Evolutionary conservation across 2,797 vertebrate genomes (phyloP).

Genomic region (Coregonus suidteri): DNA sequence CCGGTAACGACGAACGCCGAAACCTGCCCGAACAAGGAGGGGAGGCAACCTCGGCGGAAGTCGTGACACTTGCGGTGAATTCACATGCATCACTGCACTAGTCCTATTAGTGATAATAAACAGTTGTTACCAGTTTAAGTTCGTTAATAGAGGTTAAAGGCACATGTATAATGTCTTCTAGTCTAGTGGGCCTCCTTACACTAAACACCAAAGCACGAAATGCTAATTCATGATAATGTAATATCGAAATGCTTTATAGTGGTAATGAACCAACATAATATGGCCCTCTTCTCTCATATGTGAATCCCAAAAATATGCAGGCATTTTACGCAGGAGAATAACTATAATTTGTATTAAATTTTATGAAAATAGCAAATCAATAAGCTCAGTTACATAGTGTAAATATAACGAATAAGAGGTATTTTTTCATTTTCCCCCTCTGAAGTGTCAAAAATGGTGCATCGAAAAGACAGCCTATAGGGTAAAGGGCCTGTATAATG

Average conservation of each 20-base stretch:
- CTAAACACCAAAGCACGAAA: neutral
- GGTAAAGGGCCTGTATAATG: neutral
- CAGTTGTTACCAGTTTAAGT: neutral
- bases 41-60: too few relatives aligned
- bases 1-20: too few relatives aligned
- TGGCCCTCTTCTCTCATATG: neutral
- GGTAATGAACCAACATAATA: neutral
- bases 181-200: neutral
- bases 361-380: neutral
- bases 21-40: too few relatives aligned
- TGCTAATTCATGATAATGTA: constrained; percentile 1
- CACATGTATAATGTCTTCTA: neutral
- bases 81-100: neutral
- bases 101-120: neutral
- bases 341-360: neutral
- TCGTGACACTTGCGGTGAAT: neutral
- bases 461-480: neutral
- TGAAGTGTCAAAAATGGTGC: constrained; percentile 1
- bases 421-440: neutral
- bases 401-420: neutral
- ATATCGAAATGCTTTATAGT: neutral
- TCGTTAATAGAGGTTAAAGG: neutral
- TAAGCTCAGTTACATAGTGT: neutral
- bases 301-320: neutral
- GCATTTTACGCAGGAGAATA: neutral